Conservation (phyloP, 2,797 vertebrate species). For the Artibeus lituratus region DNA sequence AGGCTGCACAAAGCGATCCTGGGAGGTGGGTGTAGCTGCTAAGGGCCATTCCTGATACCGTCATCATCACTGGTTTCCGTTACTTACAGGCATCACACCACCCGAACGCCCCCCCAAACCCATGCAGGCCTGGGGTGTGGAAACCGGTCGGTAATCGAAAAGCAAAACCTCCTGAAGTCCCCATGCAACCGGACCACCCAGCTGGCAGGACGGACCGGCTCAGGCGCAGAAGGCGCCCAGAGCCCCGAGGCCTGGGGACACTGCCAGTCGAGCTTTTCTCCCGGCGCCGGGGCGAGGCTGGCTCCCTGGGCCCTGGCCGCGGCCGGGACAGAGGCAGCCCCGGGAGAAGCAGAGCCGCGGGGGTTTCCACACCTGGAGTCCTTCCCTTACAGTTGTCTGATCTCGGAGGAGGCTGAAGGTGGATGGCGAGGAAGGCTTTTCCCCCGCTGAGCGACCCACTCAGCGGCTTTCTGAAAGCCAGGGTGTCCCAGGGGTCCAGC, state of each 20-base stretch:
- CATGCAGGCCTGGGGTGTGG: fast-evolving
- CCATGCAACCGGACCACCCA: fast-evolving
- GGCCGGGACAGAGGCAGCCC: fast-evolving
- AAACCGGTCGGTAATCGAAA: fast-evolving
- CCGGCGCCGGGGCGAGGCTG: fast-evolving
- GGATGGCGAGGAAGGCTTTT: background rate
- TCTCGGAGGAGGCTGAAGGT: background rate
- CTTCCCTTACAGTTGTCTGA: too few species aligned
- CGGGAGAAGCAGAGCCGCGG: fast-evolving
- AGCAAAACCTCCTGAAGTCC: background rate
- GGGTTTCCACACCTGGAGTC: too few species aligned
- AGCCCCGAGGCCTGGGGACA: fast-evolving
- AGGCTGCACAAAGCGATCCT: fast-evolving
- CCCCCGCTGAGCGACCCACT: background rate
- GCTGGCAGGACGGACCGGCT: fast-evolving
- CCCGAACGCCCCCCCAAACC: background rate
- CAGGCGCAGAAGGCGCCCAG: background rate
- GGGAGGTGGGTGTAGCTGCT: fast-evolving
- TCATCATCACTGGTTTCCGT: fast-evolving
- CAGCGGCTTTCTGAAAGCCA: background rate
- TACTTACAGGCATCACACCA: fast-evolving
- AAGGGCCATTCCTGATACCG: fast-evolving
- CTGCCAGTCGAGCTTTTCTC: fast-evolving
- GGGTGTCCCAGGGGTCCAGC: fast-evolving
- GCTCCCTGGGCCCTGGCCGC: fast-evolving